Conservation (phyloP, 2,113 vertebrate species). For the Gila orcuttii region DNA sequence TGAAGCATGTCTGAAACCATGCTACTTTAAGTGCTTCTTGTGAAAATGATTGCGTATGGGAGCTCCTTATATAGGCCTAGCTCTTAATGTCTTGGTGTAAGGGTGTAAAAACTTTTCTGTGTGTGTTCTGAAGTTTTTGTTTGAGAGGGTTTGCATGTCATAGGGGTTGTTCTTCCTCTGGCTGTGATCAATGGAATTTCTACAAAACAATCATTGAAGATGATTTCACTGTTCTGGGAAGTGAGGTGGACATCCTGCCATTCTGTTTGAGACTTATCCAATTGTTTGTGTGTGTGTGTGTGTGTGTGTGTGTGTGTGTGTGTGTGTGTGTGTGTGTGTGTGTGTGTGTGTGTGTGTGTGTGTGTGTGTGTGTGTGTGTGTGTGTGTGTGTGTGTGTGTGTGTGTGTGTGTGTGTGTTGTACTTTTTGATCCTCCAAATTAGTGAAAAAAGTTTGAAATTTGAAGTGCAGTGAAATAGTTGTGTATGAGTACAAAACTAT, state of each 20-base stretch:
- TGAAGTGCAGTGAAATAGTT: background rate
- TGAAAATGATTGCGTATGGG: background rate
- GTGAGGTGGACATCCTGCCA: conserved; percentile 26
- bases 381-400: too few species aligned
- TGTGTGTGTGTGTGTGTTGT: too few species aligned
- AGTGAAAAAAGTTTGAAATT: too few species aligned
- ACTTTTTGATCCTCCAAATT: too few species aligned
- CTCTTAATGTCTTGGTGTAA: background rate
- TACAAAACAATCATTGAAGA: conserved; percentile 35
- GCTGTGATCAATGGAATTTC: conserved; percentile 37
- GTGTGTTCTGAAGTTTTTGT: background rate
- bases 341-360: too few species aligned
- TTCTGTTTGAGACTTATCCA: conserved; percentile 10
- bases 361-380: too few species aligned
- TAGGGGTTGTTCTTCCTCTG: conserved; percentile 32
- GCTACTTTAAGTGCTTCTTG: background rate
- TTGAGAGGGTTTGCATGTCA: background rate
- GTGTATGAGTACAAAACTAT: too few species aligned
- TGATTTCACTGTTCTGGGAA: conserved; percentile 30
- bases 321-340: too few species aligned
- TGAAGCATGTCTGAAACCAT: background rate
- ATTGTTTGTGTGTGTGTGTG: background rate
- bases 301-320: too few species aligned
- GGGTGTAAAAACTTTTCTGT: background rate
- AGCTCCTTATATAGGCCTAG: background rate